A percentile compares a stretch with the other conserved stretches of the same genome.
Conservation (phyloP, 2,113 vertebrate genomes). For the Oxygymnocypris stewartii region DNA sequence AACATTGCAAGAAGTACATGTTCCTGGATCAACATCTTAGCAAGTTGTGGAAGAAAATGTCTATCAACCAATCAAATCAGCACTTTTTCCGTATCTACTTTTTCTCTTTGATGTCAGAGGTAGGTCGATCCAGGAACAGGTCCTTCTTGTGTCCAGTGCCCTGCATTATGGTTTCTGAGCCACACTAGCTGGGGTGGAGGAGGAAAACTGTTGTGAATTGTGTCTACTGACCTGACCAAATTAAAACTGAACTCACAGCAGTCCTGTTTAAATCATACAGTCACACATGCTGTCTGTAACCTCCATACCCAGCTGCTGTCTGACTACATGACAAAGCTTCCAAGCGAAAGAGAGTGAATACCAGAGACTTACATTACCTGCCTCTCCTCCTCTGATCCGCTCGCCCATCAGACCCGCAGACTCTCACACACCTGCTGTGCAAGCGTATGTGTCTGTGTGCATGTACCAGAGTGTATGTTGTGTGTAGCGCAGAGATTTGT, state of each 20-base stretch:
- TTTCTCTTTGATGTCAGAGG: not conserved
- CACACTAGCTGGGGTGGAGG: not conserved
- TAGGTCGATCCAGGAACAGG: not conserved
- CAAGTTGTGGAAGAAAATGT: not conserved
- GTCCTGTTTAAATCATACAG: slow-evolving; percentile 9
- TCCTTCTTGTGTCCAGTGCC: not conserved
- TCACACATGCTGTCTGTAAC: slow-evolving; percentile 16
- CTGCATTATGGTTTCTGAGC: not conserved
- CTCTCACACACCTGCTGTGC: not conserved
- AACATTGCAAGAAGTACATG: not conserved
- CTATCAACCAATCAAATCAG: not conserved
- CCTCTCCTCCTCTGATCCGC: not conserved
- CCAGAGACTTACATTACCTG: slow-evolving; percentile 16
- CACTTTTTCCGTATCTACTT: not conserved
- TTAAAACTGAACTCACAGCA: slow-evolving; percentile 8
- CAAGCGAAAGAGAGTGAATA: slow-evolving; percentile 19
- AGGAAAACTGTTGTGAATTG: not conserved
- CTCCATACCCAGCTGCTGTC: slow-evolving; percentile 32
- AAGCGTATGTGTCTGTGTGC: slow-evolving; percentile 1
- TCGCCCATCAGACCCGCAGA: not conserved
- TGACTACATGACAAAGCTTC: slow-evolving; percentile 36
- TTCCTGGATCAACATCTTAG: not conserved
- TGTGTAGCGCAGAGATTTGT: slow-evolving; percentile 12
- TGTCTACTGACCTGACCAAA: not conserved
- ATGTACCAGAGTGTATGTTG: slow-evolving; percentile 30